A percentile compares a stretch with the other conserved stretches of the same genome.
Evolutionary conservation across 2,113 vertebrate genomes (phyloP).

Genomic region (Herpailurus yagouaroundi): DNA sequence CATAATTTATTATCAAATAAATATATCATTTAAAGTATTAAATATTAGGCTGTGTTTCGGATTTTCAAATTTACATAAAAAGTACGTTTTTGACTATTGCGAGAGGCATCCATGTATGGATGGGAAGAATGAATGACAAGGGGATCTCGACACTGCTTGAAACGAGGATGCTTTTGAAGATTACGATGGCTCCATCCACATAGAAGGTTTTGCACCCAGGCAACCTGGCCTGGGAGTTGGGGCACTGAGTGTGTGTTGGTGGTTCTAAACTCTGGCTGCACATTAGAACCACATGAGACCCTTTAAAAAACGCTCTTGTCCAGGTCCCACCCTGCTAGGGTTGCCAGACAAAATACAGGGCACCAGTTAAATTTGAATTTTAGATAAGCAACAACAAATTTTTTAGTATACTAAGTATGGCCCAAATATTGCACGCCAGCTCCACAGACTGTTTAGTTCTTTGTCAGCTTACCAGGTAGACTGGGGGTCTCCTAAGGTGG

Average conservation of each 20-base stretch:
- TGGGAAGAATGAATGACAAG: background rate
- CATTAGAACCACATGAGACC: background rate
- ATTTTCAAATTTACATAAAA: background rate
- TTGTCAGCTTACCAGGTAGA: background rate
- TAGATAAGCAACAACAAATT: background rate
- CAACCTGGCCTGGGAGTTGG: background rate
- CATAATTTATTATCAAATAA: background rate
- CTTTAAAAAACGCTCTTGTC: background rate
- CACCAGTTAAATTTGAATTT: background rate
- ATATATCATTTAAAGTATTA: constrained; percentile 7
- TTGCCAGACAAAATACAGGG: background rate
- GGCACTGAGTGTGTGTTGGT: background rate
- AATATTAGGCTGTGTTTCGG: background rate
- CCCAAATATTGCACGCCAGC: background rate
- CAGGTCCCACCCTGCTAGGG: background rate
- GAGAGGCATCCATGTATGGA: background rate
- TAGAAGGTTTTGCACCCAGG: background rate
- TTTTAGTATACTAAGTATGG: background rate
- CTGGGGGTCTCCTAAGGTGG: background rate
- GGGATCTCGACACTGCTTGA: background rate
- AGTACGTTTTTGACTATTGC: background rate
- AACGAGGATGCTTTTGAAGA: background rate
- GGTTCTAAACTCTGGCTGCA: background rate
- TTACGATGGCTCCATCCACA: too few species aligned
- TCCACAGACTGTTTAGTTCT: background rate